phyloP scores from a whole-genome alignment of 2,113 vertebrate genomes.

The Phalacrocorax brasilianus region DNA sequence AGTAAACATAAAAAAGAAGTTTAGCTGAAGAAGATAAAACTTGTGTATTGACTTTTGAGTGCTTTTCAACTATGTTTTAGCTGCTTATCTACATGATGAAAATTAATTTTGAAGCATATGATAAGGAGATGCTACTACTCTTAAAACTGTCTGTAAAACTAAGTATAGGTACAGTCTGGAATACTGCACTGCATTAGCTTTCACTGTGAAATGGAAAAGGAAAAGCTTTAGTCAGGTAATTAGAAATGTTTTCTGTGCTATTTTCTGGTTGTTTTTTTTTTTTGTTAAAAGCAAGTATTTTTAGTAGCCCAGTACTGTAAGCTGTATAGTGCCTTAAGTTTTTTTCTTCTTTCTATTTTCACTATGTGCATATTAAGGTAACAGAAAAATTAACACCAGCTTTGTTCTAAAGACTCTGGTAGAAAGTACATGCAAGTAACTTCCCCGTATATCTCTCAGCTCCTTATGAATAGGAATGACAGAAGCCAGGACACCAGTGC shows the following conservation, averaged over 20 bases:
- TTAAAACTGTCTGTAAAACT: background rate
- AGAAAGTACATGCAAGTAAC: background rate
- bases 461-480: background rate
- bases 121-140: background rate
- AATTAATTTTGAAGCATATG: background rate
- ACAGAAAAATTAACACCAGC: background rate
- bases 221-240: background rate
- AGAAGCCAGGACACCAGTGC: background rate
- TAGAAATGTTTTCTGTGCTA: background rate
- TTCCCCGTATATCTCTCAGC: background rate
- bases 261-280: background rate
- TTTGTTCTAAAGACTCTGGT: background rate
- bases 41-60: background rate
- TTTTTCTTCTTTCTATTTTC: background rate
- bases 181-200: background rate
- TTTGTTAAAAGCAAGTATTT: background rate
- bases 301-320: background rate
- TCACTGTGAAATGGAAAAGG: background rate
- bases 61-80: background rate
- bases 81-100: background rate
- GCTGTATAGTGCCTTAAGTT: background rate
- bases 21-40: background rate
- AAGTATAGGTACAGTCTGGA: background rate
- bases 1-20: background rate
- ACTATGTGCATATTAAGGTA: background rate